Evolutionary conservation across 2,113 vertebrate genomes (phyloP), one percentile per base, ranked within the genome.

Genomic region (Hipposideros armiger): DNA sequence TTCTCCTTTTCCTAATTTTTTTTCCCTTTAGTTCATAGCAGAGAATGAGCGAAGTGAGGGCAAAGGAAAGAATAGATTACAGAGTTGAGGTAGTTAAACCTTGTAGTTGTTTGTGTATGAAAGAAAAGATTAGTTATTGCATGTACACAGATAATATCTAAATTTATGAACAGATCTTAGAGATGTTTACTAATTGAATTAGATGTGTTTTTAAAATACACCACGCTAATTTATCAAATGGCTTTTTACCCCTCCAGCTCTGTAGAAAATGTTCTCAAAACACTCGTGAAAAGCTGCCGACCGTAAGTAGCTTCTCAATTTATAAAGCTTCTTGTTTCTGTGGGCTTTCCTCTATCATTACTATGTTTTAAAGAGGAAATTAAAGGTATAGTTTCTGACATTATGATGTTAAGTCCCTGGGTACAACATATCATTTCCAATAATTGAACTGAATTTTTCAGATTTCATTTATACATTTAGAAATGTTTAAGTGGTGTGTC

Each of bases 181-280:
- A 90, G 26, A 95, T 97, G 92, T 67, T 91, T 95, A 85, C 72
- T 94, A 64, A 64, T 78, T 98, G 40, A 82, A 96, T 95, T 97
- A 92, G 81, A 69, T 96, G 11, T 97, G 28, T 95, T 92, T 45
- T 32, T 96, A 89, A 97, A 98, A 87, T 94, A 20, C 4, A n/a
- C 15, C 28, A 50, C n/a, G 77, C 5, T 52, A 60, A 95, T 96
- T 83, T 94, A 82, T 80, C 83, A 91, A 83, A 95, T 97, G 87
- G 30, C 74, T 92, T 97, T 96, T 83, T 26, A 30, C 89, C 52
- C 19, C 98, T 78, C 91, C 98, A 99, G 99, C 98, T 99, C 99
- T 94, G 99, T 99, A 98, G 99, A 99, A 98, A 99, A 98, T 88
- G 99, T 99, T 97, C 98, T 99, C 98, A 99, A 99, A 98, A 99